Evolutionary conservation across 2,113 vertebrate species (phyloP), one percentile per base, ranked within the genome.

Genomic region (Actenoides hombroni): DNA sequence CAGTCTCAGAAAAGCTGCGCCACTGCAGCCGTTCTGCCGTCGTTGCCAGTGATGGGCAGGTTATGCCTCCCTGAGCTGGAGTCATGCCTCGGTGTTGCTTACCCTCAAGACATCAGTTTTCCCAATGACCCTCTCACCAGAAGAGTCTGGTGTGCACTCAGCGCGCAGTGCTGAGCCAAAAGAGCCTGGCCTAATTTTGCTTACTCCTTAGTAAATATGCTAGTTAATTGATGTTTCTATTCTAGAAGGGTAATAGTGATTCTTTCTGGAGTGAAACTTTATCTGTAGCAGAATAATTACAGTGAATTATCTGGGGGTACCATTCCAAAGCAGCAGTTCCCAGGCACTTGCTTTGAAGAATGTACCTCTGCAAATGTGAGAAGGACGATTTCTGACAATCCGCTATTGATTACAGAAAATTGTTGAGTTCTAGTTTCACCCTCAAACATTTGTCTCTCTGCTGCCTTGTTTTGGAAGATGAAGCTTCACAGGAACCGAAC

Each of bases 391-490:
- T 92, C 95, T 95, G 91, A 94, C 94, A 94, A 42, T 76, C 74
- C 2, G 1, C 88, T 95, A 89, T 96, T 73, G 94, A 96, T 94
- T 89, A 61, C 83, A 94, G 67, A 95, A 96, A 93, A 95, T 89
- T 76, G 67, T 94, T 82, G 86, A 92, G 92, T 85, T 96, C 91
- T 91, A 59, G 81, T 96, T 96, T 95, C 70, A 91, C 63, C 54
- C 63, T 92, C 81, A 67, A 63, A 91, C 70, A 87, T 89, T 97
- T 83, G 60, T 92, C 61, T 92, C 77, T 96, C 77, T 80, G 49
- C 77, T 94, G 81, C 89, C 78, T 96, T 92, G 74, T 96, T 97
- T 89, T 77, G 59, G 83, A 95, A 96, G 91, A 94, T 91, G 92
- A 91, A 96, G 63, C 78, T 89, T 65, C 74, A 70, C 77, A 69